Percentiles rank a stretch among this genome's conserved stretches.
phyloP scores from a whole-genome alignment of 2,113 vertebrate genomes.

The Pimephales promelas region DNA sequence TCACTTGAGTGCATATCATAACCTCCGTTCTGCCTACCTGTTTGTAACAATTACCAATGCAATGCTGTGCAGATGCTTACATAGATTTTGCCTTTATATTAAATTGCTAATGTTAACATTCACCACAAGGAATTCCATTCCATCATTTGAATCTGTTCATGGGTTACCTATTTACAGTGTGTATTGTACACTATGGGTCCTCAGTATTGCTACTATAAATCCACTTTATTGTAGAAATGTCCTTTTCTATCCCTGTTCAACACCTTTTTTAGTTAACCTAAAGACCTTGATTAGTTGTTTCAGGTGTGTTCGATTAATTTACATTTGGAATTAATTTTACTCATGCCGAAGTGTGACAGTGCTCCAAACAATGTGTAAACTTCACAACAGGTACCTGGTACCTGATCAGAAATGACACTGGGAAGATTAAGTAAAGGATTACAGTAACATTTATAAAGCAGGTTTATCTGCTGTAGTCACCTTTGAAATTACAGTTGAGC shows the following conservation, averaged over 20 bases:
- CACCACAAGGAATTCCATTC: neutral
- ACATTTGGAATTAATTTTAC: neutral
- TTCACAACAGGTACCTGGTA: neutral
- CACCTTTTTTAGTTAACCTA: neutral
- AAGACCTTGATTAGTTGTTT: neutral
- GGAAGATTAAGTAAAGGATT: constrained; percentile 22
- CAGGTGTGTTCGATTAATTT: neutral
- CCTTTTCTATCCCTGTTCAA: neutral
- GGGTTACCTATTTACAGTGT: neutral
- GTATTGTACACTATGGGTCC: neutral
- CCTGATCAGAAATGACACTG: constrained; percentile 21
- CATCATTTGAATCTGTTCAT: neutral
- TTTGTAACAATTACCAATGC: neutral
- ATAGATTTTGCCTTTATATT: neutral
- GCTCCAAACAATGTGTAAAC: neutral
- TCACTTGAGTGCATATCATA: neutral
- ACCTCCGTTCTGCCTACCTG: neutral
- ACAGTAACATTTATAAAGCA: neutral
- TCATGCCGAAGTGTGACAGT: neutral
- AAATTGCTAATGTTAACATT: constrained; percentile 2
- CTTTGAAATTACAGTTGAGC: neutral
- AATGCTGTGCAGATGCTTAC: neutral
- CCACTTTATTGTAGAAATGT: neutral
- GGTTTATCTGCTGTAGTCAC: constrained; percentile 9
- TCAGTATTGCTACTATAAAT: neutral